Percentiles rank a stretch among this genome's conserved stretches.
These are phyloP conservation scores for Recurvirostra avosetta DNA, from an alignment of 2,113 vertebrate species.

Conservation along the genomic window DNA sequence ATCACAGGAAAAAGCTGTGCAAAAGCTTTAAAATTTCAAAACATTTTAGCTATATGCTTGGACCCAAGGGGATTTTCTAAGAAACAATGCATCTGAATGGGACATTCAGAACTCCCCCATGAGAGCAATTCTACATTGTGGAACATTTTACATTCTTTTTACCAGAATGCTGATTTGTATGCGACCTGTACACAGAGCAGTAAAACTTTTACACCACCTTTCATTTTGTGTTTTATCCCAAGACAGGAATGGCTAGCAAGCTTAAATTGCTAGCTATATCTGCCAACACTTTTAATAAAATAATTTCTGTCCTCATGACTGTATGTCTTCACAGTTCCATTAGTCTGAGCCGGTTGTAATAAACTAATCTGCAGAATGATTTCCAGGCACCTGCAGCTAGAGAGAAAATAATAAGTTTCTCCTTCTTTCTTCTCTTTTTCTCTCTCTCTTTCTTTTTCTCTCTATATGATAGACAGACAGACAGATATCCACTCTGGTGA, in stretches of 20 bases:
- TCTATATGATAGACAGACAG: neutral
- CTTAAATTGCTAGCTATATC: neutral
- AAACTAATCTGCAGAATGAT: neutral
- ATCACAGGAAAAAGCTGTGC: neutral
- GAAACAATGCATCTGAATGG: neutral
- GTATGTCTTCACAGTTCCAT: neutral
- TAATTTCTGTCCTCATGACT: neutral
- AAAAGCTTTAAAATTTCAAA: constrained; percentile 7
- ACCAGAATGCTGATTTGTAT: constrained; percentile 1
- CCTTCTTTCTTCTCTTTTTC: neutral
- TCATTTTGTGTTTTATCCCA: neutral
- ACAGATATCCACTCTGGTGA: neutral
- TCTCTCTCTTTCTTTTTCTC: neutral
- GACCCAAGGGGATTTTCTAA: constrained; percentile 7
- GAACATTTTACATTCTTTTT: neutral
- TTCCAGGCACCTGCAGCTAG: neutral
- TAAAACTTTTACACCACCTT: neutral
- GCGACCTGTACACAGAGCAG: neutral
- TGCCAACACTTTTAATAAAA: neutral
- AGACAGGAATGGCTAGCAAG: neutral
- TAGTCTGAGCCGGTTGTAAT: neutral
- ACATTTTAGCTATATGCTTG: neutral
- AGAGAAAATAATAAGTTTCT: neutral
- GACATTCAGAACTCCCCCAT: neutral
- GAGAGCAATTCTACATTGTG: neutral